Base-by-base conservation (phyloP, 2,888 invertebrate genomes). In the Melanophora roralis region DNA sequence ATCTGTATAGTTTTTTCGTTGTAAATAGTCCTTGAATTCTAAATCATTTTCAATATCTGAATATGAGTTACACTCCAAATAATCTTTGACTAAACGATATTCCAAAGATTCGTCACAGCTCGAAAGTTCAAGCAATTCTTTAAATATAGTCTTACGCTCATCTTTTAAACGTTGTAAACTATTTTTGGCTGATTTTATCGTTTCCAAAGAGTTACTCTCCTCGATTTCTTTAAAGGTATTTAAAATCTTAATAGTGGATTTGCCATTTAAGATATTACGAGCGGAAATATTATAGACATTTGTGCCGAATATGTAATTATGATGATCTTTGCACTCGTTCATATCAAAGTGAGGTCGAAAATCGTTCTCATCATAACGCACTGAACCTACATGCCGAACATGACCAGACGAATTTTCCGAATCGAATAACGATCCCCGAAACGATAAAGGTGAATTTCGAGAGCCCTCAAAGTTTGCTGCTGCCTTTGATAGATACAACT, bases 11-110 rank as follows among this genome's bases (percentile, higher is more conserved):
- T 89, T 89, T 67, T 90, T 90, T 45, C 88, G 86, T 47, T 88
- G 85, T 32, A 90, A 81, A 83, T 90, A 89, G 12, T 88, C 86
- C 78, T 88, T 89, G 59, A 90, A 90, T 49, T 89, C 88, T 0
- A 82, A 84, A 78, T 90, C 89, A 77, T 89, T 89, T 57, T 89
- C 88, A 55, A 90, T 90, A 40, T 89, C 89, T 1, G 89, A 88
- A 74, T 89, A 89, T 0, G 89, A 88, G 82, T 89, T 89, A n/a
- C 87, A 87, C 72, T 90, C 89, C 36, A 90, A 83, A 68, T 90
- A 90, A 65, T 90, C 88, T 75, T 89, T 88, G 21, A 90, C 85
- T 64, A 89, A 81, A 14, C 87, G 86, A 83, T 88, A 88, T 73
- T 90, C 90, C n/a, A 88, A 57, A 0, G 89, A 88, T 76, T 89